Base-by-base conservation (phyloP, 2,888 invertebrate species). In the Phaonia tiefii region DNA sequence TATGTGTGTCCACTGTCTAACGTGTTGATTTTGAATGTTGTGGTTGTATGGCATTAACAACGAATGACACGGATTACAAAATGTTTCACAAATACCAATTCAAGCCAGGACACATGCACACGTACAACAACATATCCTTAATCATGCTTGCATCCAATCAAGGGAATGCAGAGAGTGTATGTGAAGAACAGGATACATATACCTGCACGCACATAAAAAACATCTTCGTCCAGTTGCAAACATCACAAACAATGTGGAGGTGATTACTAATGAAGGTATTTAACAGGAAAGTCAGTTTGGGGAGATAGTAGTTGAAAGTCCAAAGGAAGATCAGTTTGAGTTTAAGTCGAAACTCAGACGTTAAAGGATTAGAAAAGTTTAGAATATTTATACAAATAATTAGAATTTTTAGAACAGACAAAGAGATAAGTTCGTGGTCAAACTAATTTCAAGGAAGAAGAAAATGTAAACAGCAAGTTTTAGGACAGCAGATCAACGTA, bases 251-350 rank as follows among this genome's bases (percentile, higher is more conserved):
- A 78, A 78, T 78, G 56, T 63, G 67, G 75, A 60, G 54, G 54
- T 75, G 71, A 81, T 78, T 78, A 72, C 78, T 81, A 78, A 81
- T 81, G 78, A 81, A 81, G 78, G 70, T 54, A 78, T 81, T 81
- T 81, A 81, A 56, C 54, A 78, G 81, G 71, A 78, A 81, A 78
- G n/a, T 67, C 75, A 78, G 71, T 78, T 65, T n/a, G 26, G 4
- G 44, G n/a, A 39, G 54, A 58, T n/a, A 75, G 20, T 42, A 60
- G 75, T 49, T 49, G 17, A 7, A 15, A 20, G 15, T 46, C 46
- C 4, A 7, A 46, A 46, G 49, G n/a, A n/a, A n/a, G n/a, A n/a
- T n/a, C n/a, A n/a, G n/a, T n/a, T n/a, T n/a, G n/a, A n/a, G n/a
- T n/a, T n/a, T n/a, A n/a, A n/a, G n/a, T n/a, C n/a, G n/a, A n/a